A percentile compares a stretch with the other conserved stretches of the same genome.
Conservation (phyloP, 2,888 invertebrate genomes). For the Cryptocephalus primarius region DNA sequence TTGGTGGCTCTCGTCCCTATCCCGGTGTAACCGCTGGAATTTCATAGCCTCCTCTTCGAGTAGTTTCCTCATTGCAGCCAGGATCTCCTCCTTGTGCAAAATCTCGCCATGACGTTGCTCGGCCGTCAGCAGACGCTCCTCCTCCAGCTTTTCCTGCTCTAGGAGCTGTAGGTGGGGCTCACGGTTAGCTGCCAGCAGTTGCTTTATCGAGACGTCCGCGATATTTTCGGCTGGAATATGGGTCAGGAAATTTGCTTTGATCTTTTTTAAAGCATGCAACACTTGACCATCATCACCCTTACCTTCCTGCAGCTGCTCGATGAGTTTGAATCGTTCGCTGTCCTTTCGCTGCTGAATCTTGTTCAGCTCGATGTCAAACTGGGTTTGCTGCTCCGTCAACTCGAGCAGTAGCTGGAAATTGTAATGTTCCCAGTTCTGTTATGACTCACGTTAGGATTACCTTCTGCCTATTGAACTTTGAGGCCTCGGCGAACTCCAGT, state of each 20-base stretch:
- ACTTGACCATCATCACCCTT: no score
- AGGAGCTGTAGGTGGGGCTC: slow-evolving; percentile 53
- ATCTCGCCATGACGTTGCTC: slow-evolving; percentile 44
- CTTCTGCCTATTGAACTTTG: slow-evolving; percentile 52
- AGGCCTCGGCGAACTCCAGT: slow-evolving; percentile 49
- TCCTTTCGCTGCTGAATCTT: slow-evolving; percentile 60
- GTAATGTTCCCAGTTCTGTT: not conserved
- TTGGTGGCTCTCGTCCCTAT: slow-evolving; percentile 43
- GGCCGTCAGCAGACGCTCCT: slow-evolving; percentile 54
- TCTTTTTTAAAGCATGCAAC: no score
- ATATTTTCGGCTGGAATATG: slow-evolving; percentile 47
- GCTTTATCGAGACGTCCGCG: slow-evolving; percentile 53
- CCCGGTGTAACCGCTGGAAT: slow-evolving; percentile 52
- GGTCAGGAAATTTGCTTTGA: not conserved
- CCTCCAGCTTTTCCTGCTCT: slow-evolving; percentile 55
- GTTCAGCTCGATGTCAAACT: slow-evolving; percentile 54
- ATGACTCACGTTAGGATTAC: slow-evolving; percentile 12
- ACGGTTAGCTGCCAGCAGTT: slow-evolving; percentile 50
- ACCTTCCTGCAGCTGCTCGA: slow-evolving; percentile 50
- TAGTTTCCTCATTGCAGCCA: slow-evolving; percentile 59
- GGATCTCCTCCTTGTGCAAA: slow-evolving; percentile 55
- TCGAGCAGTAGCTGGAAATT: slow-evolving; percentile 39
- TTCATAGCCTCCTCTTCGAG: slow-evolving; percentile 54
- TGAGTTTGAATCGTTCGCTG: slow-evolving; percentile 46
- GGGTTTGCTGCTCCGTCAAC: slow-evolving; percentile 51